Evolutionary conservation across 2,888 invertebrate species (phyloP).

Genomic region (Drosophila greeni): DNA sequence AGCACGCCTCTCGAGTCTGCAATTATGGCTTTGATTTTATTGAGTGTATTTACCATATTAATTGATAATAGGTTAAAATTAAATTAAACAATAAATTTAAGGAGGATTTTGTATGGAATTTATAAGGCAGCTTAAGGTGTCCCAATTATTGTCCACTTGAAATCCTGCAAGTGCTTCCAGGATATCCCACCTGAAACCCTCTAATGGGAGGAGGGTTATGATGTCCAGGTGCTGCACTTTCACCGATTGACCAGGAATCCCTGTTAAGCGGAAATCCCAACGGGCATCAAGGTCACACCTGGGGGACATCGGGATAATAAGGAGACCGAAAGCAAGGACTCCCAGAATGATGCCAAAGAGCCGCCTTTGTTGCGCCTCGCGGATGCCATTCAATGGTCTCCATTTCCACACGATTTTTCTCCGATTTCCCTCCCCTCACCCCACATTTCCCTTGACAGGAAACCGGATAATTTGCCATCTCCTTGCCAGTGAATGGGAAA

Average conservation of each 20-base stretch:
- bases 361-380: constrained; percentile 42
- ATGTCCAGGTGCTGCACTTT: neutral
- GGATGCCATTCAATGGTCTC: constrained; percentile 13
- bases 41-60: neutral
- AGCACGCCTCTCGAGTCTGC: neutral
- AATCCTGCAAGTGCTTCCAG: no score
- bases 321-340: constrained; percentile 6
- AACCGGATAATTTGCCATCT: constrained; percentile 59
- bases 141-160: no score
- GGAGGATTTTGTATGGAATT: no score
- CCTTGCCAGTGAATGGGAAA: constrained; percentile 3
- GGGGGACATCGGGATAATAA: constrained; percentile 14
- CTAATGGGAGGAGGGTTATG: neutral
- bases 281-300: constrained; percentile 18
- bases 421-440: no score
- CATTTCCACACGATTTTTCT: constrained; percentile 15
- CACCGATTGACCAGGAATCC: neutral
- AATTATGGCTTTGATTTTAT: neutral
- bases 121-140: no score
- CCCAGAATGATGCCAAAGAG: constrained; percentile 10
- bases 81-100: no score
- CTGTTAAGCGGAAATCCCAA: neutral
- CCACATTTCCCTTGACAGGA: constrained; percentile 4
- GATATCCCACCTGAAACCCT: no score
- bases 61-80: neutral